Evolutionary conservation across 1,140 invertebrate species (phyloP), one percentile per base, ranked within the genome.

Genomic region (Aphaenogaster ashmeadi): DNA sequence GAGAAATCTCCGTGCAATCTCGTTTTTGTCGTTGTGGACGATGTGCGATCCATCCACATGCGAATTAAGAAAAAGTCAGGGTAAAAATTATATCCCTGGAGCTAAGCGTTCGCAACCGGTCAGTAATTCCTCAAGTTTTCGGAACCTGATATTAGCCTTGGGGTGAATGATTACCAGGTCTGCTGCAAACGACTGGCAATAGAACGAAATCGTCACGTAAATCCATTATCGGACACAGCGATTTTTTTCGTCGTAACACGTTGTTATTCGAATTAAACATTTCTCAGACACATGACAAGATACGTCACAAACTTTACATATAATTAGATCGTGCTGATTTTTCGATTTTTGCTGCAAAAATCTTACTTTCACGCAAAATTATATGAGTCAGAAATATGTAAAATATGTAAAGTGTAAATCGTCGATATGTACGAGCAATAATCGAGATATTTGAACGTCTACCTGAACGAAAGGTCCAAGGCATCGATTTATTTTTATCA

Each of bases 41-140:
- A 38, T 58, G 4, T 21, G 15, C 71, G 33, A 27, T 56, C 50
- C 44, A 62, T 44, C 21, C 83, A 15, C 58, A 27, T 36, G n/a
- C 36, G n/a, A 44, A 86, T 75, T 15, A 64, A 2, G 64, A 71
- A 60, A 33, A 89, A 88, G 72, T 89, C 86, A 86, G 83, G 78
- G 69, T 60, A 85, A 85, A 92, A 91, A 92, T 92, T 93, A 90
- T 78, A 92, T 74, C 41, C 84, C 78, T 88, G 58, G 71, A 36
- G 44, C 75, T 90, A 86, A 89, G 80, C 66, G 83, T 64, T 85
- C 66, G 41, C 83, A 75, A 54, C 67, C 81, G 72, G 54, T 87
- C 52, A 83, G 85, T 84, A 90, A 92, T 93, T 90, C 78, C 60
- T 8, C 13, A 85, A 86, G 69, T 64, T 90, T 78, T 88, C 88